Evolutionary conservation across 2,888 invertebrate genomes (phyloP), one percentile per base, ranked within the genome.

Genomic region (Amphipyra berbera): DNA sequence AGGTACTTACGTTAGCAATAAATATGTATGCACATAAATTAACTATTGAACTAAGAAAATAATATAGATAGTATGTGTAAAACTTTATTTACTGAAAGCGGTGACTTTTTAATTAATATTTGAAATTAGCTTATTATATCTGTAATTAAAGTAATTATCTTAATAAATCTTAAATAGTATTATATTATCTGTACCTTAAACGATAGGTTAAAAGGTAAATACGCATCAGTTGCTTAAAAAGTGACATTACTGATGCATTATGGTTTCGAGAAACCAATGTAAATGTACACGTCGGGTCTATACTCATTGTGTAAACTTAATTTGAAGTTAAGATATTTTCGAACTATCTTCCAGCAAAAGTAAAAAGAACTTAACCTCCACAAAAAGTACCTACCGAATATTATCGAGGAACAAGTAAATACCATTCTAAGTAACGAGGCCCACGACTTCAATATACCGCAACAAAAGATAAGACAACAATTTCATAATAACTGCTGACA

Each of bases 11-110:
- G 72, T 82, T 79, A 73, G 78, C 79, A 83, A 84, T 86, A 89
- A 86, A 86, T 88, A 87, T 82, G 74, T 87, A 89, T 88, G 85
- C 84, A 87, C 85, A 88, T 86, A 87, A 82, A 89, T 88, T 85
- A 85, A 82, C 79, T 78, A 83, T 82, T 82, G 73, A 84, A 81
- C 73, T 77, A 79, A 70, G 71, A 80, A 78, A 55, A 71, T 67
- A 68, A 74, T 70, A 50, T 60, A 40, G 35, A n/a, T n/a, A n/a
- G 49, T 40, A 46, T 21, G 54, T 59, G 42, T 61, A 61, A 50
- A 61, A 63, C 35, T 57, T 68, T 53, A 46, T 61, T 62, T 49
- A 62, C 15, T 57, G 12, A 21, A n/a, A 49, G 47, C 63, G 40
- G n/a, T 27, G 37, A 13, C 40, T 35, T 13, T 21, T 21, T 35